Evolutionary conservation across 1,140 invertebrate genomes (phyloP), one percentile per base, ranked within the genome.

Genomic region (Cotesia chilonis): DNA sequence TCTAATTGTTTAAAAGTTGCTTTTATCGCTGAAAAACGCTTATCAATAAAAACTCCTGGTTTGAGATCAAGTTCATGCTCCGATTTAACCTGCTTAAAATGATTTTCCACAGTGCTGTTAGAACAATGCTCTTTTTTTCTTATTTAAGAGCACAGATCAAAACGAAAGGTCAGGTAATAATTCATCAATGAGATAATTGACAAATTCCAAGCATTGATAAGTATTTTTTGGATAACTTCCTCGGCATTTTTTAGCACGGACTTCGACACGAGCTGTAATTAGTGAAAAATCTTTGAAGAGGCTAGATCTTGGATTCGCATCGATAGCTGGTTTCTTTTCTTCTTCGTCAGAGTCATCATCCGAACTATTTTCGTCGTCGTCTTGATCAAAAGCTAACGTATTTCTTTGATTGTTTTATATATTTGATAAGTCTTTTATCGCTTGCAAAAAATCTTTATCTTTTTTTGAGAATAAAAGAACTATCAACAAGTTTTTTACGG

Each of bases 1-100:
- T 17, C 9, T 14, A 71, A 63, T 63, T 71, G 6, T 52, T 71
- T 71, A 28, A 17, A 63, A 1, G 28, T 12, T 4, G 69, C 59
- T 51, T 12, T 41, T 51, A 52, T 47, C 10, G 36, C 14, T 7
- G 1, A 6, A 12, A 66, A 14, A 36, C 52, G 14, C 1, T 28
- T 71, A 14, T 71, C 70, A 57, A 71, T 71, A 20, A 38, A 66
- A 51, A 57, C 36, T 14, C 70, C 70, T 12, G 36, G 52, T 61
- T 72, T 72, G 20, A 68, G 28, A 6, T 35, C 14, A 36, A 41
- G 35, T 67, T 72, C 59, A 47, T 68, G 9, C 52, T 41, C 12
- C 14, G 35, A n/a, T 61, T 72, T 72, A 0, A 60, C 35, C 4
- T 55, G n/a, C 17, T 72, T 63, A 47, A 61, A 68, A 61, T 72